Conservation (phyloP, 2,888 invertebrate species). For the Tridacna gigas region DNA sequence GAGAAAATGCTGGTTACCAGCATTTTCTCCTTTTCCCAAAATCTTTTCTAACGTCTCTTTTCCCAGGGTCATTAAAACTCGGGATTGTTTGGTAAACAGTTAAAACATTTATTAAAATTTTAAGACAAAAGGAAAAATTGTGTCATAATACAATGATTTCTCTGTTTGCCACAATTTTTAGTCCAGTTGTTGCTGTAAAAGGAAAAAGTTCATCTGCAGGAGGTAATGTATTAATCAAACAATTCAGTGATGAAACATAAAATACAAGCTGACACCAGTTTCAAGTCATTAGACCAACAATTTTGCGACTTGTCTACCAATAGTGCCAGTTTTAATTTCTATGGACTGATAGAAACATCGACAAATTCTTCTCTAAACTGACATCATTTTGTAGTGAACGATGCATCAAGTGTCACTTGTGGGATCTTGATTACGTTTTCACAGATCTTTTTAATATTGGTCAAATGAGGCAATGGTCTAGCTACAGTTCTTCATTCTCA, state of each 20-base stretch:
- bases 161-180: no score
- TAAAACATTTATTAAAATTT: no score
- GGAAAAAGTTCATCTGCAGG: neutral
- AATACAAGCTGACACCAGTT: slow-evolving; percentile 53
- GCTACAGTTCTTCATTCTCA: neutral
- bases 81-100: no score
- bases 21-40: no score
- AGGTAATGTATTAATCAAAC: slow-evolving; percentile 6
- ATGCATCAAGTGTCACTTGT: slow-evolving; percentile 36
- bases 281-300: slow-evolving; percentile 50
- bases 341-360: slow-evolving; percentile 6
- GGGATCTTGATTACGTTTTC: slow-evolving; percentile 46
- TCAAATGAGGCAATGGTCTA: slow-evolving; percentile 47
- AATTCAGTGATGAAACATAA: slow-evolving; percentile 47
- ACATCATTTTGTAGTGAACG: slow-evolving; percentile 7
- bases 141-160: no score
- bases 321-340: slow-evolving; percentile 55
- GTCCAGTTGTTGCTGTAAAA: no score
- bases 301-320: slow-evolving; percentile 44
- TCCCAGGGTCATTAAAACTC: no score
- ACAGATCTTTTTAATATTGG: slow-evolving; percentile 41
- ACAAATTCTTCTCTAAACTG: slow-evolving; percentile 1
- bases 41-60: no score
- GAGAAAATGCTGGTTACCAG: no score
- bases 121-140: no score